Percentiles rank a stretch among this genome's conserved stretches.
Evolutionary conservation across 2,797 vertebrate genomes (phyloP).

Genomic region (Potorous gilbertii): DNA sequence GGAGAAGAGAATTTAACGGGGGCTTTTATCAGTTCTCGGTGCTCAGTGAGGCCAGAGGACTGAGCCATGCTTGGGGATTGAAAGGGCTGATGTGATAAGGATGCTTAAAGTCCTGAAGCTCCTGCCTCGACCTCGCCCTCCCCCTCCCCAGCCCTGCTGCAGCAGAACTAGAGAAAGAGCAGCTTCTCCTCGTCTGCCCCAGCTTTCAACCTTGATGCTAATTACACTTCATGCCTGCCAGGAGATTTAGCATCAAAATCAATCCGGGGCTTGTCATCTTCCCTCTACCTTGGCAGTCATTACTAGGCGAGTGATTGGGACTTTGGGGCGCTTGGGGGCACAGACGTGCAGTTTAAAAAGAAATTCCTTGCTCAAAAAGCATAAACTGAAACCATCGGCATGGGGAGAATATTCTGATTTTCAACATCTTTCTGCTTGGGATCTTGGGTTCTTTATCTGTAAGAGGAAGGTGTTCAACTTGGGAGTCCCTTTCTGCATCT

Average conservation of each 20-base stretch:
- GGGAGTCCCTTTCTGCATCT: neutral
- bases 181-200: conserved; percentile 85
- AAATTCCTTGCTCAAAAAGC: neutral
- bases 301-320: conserved; percentile 24
- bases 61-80: conserved; percentile 86
- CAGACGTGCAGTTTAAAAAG: neutral
- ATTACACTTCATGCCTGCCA: conserved; percentile 85
- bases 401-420: neutral
- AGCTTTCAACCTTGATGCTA: conserved; percentile 87
- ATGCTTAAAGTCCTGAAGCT: conserved; percentile 85
- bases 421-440: neutral
- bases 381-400: neutral
- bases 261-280: conserved; percentile 59
- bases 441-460: neutral
- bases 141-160: conserved; percentile 83
- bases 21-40: conserved; percentile 86
- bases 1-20: conserved; percentile 80
- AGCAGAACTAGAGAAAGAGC: conserved; percentile 87
- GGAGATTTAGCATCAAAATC: conserved; percentile 78
- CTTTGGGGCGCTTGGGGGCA: rapidly evolving
- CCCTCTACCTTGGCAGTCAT: conserved; percentile 62
- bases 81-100: conserved; percentile 84
- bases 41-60: conserved; percentile 82
- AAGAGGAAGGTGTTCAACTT: neutral
- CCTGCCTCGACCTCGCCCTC: conserved; percentile 63